Base-by-base conservation (phyloP, 2,888 invertebrate species). In the Myathropa florea region DNA sequence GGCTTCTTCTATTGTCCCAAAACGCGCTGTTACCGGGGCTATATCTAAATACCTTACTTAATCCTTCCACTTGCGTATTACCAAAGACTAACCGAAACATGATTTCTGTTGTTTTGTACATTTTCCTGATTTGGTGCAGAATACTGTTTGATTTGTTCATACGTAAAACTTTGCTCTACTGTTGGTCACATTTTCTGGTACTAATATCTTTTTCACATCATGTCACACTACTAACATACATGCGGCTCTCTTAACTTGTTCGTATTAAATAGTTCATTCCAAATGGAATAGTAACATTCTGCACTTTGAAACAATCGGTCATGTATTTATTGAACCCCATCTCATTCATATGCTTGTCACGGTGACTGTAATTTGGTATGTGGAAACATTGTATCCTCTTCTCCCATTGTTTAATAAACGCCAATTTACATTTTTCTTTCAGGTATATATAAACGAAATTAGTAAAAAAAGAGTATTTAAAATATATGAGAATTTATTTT, bases 381-480 rank as follows among this genome's bases (percentile, higher is more conserved):
- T 83, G 83, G 75, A 73, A 55, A 70, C 78, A 86, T 70, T 64
- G 83, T 86, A 36, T 70, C 57, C 65, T 78, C 64, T 61, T 28
- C n/a, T 81, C 60, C 77, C 73, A 18, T 46, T 59, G 21, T 81
- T 76, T 68, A 72, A 65, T 68, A 39, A 85, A 77, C 36, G 67
- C 53, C 33, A 77, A 70, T 61, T 72, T 68, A 24, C 14, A 55
- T 64, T 73, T 85, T 77, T 82, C 59, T 85, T 85, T 85, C 85
- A 85, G 85, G 82, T 76, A 70, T 81, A 81, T 81, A 78, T 79
- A 86, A 75, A 79, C 83, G 85, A 86, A 86, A 73, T 83, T 73
- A 79, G 79, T 53, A 65, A 46, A 85, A 76, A 68, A 21, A 77
- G 21, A 73, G 21, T 73, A 67, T 78, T 72, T 73, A 82, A 75